phyloP scores from a whole-genome alignment of 2,888 invertebrate genomes.

The Masnerella sp. region DNA sequence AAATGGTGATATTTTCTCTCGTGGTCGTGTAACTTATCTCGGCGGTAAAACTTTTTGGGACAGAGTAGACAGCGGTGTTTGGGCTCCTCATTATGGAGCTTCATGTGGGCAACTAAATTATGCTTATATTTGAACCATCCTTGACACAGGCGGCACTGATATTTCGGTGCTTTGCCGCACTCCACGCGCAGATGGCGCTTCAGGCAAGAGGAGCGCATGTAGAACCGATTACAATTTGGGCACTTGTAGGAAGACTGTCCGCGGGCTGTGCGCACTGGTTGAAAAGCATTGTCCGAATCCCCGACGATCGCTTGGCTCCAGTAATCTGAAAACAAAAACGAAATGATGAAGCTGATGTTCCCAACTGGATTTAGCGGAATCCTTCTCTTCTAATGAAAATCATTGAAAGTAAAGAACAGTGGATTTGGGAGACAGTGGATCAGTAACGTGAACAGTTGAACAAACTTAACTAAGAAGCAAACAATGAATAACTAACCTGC shows the following conservation, averaged over 20 bases:
- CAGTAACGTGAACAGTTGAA: no score
- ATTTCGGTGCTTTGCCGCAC: constrained; percentile 76
- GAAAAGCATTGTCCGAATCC: constrained; percentile 52
- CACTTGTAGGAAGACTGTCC: constrained; percentile 79
- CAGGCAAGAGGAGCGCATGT: constrained; percentile 71
- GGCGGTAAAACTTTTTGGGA: constrained; percentile 71
- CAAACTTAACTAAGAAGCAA: no score
- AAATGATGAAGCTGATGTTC: constrained; percentile 56
- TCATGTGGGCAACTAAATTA: constrained; percentile 72
- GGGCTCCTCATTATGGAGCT: constrained; percentile 71
- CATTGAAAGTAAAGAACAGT: constrained; percentile 25
- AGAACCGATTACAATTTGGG: constrained; percentile 79
- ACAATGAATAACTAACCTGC: constrained; percentile 42
- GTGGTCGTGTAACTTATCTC: constrained; percentile 71
- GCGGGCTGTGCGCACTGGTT: constrained; percentile 65
- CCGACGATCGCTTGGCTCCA: constrained; percentile 59
- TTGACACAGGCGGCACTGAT: constrained; percentile 74
- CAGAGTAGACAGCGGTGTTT: constrained; percentile 69
- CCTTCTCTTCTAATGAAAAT: constrained; percentile 20
- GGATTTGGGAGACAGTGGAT: not conserved
- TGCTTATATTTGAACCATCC: constrained; percentile 75
- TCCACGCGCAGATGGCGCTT: constrained; percentile 74
- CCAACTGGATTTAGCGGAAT: not conserved
- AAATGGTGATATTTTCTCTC: constrained; percentile 66
- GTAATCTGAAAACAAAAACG: constrained; percentile 68